Evolutionary conservation across 2,113 vertebrate species (phyloP), one percentile per base, ranked within the genome.

Genomic region (Dendrocopos noguchii): DNA sequence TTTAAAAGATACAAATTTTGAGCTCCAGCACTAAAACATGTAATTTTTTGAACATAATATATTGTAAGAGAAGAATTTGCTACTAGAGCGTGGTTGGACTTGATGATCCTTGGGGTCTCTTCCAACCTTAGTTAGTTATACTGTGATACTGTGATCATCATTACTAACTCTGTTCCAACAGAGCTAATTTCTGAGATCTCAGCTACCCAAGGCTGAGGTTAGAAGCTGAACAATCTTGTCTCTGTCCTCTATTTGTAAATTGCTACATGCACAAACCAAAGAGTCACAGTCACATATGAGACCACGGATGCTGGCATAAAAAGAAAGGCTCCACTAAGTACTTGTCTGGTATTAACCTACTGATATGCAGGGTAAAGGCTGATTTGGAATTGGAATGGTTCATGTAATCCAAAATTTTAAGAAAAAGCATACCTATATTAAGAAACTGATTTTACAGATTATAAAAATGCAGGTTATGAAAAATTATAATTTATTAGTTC

Each of bases 251-350:
- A n/a, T 22, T 5, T 42, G 12, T 8, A 55, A 57, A 17, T 52
- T 29, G 11, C 67, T 24, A 4, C 6, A 3, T 28, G 28, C 31
- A 4, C n/a, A 8, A 6, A 39, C 3, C 5, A 16, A 24, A 15
- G 64, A 70, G 16, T 29, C 44, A 8, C 5, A 3, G 21, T 24
- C 50, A 19, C 4, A 0, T 2, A 4, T 0, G 11, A 29, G 55
- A 59, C 53, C 64, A 11, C 25, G 27, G 46, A 24, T 34, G n/a
- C 83, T 34, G 31, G 28, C n/a, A 5, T 64, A 52, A 27, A 72
- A 52, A 74, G 39, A 47, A 80, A 36, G 22, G 53, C 39, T 71
- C 7, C 10, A 8, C 16, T 36, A 29, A 61, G 68, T 75, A 55
- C 19, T 9, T 67, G 1, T 22, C 33, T 33, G 9, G 12, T 52